phyloP scores from a whole-genome alignment of 2,888 invertebrate species.

The Dicranocentrus wangi region DNA sequence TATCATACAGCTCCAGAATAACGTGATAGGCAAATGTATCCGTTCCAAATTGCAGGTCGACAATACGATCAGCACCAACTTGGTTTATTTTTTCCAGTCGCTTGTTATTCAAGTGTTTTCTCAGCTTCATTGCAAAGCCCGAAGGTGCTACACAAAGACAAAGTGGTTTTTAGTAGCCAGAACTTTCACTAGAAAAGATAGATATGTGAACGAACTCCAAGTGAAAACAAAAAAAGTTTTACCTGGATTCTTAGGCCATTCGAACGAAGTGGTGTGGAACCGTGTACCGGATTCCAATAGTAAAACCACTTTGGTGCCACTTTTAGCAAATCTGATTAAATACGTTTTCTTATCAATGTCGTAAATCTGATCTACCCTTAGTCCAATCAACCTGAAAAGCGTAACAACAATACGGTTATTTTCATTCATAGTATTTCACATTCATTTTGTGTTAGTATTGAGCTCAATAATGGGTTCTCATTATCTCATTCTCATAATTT shows the following conservation, averaged over 20 bases:
- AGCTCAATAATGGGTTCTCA: too few species aligned
- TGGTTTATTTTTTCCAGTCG: conserved; percentile 89
- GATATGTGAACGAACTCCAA: background rate
- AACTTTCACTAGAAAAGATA: too few species aligned
- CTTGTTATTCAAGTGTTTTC: conserved; percentile 97
- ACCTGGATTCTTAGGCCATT: conserved; percentile 95
- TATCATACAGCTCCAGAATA: conserved; percentile 94
- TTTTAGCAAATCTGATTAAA: conserved; percentile 88
- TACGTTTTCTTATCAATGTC: conserved; percentile 98
- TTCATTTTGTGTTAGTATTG: too few species aligned
- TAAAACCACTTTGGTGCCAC: conserved; percentile 90
- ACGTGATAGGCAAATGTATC: conserved; percentile 96
- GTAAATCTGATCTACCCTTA: conserved; percentile 97
- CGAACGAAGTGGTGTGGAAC: conserved; percentile 94
- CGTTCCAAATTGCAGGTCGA: conserved; percentile 95
- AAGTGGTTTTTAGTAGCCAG: too few species aligned
- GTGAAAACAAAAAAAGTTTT: too few species aligned
- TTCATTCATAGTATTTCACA: too few species aligned
- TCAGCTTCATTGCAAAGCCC: conserved; percentile 98
- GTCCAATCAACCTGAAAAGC: conserved; percentile 84
- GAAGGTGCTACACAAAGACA: conserved; percentile 90
- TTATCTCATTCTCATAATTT: too few species aligned
- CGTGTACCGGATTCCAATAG: conserved; percentile 95
- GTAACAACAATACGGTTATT: conserved; percentile 34
- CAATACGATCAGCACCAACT: conserved; percentile 93